phyloP scores from a whole-genome alignment of 2,888 invertebrate genomes.

The Ischnura elegans region DNA sequence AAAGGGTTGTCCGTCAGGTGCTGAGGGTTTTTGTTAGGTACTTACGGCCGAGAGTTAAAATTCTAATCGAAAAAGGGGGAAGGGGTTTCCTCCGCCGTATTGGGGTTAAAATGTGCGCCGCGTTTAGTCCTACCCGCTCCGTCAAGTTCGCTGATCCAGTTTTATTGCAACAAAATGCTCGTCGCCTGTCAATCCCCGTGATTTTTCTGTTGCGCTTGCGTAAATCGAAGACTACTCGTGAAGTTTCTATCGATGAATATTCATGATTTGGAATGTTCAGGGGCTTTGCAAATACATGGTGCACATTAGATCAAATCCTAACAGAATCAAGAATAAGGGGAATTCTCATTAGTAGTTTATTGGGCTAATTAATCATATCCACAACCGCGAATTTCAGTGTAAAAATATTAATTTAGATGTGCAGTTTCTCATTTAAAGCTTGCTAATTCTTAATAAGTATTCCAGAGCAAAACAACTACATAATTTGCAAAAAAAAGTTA shows the following conservation, averaged over 20 bases:
- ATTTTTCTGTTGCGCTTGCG: neutral
- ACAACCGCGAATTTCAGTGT: no score
- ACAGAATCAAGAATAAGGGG: no score
- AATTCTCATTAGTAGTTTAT: no score
- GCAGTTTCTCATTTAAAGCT: no score
- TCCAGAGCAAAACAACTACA: no score
- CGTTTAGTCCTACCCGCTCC: neutral
- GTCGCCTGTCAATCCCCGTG: neutral
- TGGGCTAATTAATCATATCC: no score
- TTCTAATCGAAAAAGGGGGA: neutral
- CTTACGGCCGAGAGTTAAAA: conserved; percentile 36
- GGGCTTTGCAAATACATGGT: neutral
- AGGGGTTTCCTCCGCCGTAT: neutral
- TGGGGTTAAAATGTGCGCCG: neutral
- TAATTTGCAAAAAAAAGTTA: no score
- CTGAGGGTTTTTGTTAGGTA: conserved; percentile 13
- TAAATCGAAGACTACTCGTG: neutral
- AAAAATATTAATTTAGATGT: no score
- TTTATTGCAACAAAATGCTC: neutral
- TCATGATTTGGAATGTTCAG: neutral
- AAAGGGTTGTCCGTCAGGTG: conserved; percentile 57
- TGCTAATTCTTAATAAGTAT: no score
- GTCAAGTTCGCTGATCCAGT: neutral
- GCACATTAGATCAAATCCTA: neutral
- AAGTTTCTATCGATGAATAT: neutral